phyloP scores from a whole-genome alignment of 2,113 vertebrate genomes.

The Phrynocephalus versicolor region DNA sequence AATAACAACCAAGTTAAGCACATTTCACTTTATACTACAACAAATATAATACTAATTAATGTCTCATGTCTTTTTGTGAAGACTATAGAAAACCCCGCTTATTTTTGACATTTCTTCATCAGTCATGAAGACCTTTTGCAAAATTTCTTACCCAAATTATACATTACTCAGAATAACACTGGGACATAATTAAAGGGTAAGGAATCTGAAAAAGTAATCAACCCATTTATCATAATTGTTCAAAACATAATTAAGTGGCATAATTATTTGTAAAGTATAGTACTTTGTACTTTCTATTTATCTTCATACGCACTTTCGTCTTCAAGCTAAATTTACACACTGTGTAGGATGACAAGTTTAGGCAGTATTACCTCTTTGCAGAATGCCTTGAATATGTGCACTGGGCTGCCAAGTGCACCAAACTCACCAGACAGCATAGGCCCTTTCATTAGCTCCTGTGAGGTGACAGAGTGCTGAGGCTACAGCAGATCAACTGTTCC shows the following conservation, averaged over 20 bases:
- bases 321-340: neutral
- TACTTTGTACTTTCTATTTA: conserved; percentile 32
- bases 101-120: neutral
- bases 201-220: conserved; percentile 52
- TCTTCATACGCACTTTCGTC: conserved; percentile 31
- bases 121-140: conserved; percentile 22
- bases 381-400: neutral
- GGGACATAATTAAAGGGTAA: conserved; percentile 32
- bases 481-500: too few species aligned
- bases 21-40: neutral
- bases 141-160: conserved; percentile 12
- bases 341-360: neutral
- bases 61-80: neutral
- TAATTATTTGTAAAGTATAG: neutral
- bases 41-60: neutral
- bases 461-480: too few species aligned
- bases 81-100: neutral
- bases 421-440: too few species aligned
- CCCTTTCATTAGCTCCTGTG: too few species aligned
- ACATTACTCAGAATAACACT: conserved; percentile 35
- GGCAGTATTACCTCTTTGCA: too few species aligned
- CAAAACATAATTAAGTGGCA: neutral
- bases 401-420: neutral
- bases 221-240: conserved; percentile 48
- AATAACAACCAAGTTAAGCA: neutral